Conservation (phyloP, 2,888 invertebrate genomes). For the Epirrhoe alternata region DNA sequence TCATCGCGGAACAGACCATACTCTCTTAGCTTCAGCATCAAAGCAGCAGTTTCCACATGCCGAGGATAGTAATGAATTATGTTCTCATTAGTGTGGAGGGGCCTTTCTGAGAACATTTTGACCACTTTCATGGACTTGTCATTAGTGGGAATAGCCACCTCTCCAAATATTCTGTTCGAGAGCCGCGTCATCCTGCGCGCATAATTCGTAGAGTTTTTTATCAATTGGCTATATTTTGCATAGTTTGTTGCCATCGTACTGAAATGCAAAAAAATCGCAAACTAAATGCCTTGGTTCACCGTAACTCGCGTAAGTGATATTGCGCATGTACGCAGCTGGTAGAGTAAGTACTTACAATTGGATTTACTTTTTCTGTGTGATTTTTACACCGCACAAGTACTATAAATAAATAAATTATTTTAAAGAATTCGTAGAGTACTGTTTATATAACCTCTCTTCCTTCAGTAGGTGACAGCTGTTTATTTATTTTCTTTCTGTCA, state of each 20-base stretch:
- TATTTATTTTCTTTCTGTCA: too few species aligned
- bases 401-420: too few species aligned
- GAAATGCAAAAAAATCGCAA: not conserved
- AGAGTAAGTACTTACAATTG: too few species aligned
- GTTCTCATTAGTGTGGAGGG: constrained; percentile 89
- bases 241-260: constrained; percentile 85
- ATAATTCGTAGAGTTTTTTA: constrained; percentile 90
- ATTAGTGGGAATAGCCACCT: constrained; percentile 91
- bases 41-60: constrained; percentile 89
- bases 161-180: constrained; percentile 95
- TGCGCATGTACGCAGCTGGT: too few species aligned
- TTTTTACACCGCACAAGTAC: too few species aligned
- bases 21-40: constrained; percentile 89
- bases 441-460: too few species aligned
- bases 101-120: constrained; percentile 90
- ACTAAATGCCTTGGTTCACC: not conserved
- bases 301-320: too few species aligned
- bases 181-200: constrained; percentile 93
- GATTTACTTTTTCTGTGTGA: too few species aligned
- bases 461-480: too few species aligned
- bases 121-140: constrained; percentile 92
- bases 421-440: too few species aligned
- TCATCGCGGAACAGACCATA: constrained; percentile 95
- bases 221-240: constrained; percentile 88
- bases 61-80: constrained; percentile 94